A percentile compares a stretch with the other conserved stretches of the same genome.
Evolutionary conservation across 2,113 vertebrate genomes (phyloP).

Genomic region (Petaurus breviceps): DNA sequence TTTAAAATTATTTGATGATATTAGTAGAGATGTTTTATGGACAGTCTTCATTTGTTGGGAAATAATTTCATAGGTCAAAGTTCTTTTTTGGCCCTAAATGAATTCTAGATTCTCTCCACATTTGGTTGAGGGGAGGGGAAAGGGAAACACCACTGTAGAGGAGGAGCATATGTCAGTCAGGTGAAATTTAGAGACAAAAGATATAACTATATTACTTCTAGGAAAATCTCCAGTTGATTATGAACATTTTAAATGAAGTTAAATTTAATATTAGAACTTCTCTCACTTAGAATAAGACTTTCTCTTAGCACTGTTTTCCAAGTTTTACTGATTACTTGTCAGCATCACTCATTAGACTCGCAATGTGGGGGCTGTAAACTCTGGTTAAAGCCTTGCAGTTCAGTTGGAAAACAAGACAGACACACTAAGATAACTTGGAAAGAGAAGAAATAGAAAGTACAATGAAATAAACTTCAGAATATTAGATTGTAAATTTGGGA

Average conservation of each 20-base stretch:
- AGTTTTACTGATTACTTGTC: background rate
- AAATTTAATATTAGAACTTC: conserved; percentile 20
- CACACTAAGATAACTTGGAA: conserved; percentile 10
- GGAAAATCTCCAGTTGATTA: conserved; percentile 10
- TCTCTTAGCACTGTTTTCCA: background rate
- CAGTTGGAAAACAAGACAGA: conserved; percentile 2
- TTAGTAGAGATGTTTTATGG: conserved; percentile 7
- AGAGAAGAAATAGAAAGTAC: conserved; percentile 10
- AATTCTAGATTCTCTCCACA: background rate
- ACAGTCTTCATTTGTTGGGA: conserved; percentile 7
- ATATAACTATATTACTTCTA: conserved; percentile 1
- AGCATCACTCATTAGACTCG: background rate
- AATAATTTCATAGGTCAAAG: conserved; percentile 34
- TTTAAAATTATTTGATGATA: conserved; percentile 13
- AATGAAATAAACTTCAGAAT: conserved; percentile 25
- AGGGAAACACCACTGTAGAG: conserved; percentile 1
- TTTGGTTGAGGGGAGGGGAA: background rate
- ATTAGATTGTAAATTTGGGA: background rate
- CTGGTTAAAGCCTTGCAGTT: background rate
- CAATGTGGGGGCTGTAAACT: background rate
- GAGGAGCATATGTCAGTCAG: conserved; percentile 5
- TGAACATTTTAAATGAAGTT: conserved; percentile 18
- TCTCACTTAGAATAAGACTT: conserved; percentile 18
- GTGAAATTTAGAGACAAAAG: conserved; percentile 2
- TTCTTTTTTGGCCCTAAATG: background rate